A percentile compares a stretch with the other conserved stretches of the same genome.
Evolutionary conservation across 2,888 invertebrate species (phyloP).

Genomic region (Mylabris sibirica): DNA sequence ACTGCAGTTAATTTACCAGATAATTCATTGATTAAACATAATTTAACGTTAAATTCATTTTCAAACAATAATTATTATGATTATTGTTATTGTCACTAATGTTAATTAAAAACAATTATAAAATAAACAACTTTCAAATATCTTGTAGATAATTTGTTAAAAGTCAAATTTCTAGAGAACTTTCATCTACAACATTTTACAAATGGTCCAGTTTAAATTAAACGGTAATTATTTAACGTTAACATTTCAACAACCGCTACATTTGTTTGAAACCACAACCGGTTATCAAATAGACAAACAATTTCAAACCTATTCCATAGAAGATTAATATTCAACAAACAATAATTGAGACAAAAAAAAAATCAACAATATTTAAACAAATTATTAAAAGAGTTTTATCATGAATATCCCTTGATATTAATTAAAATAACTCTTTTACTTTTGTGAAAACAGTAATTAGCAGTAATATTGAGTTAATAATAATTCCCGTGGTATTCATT

Average conservation of each 20-base stretch:
- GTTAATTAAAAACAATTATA: neutral
- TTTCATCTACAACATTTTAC: constrained; percentile 8
- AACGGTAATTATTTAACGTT: constrained; percentile 24
- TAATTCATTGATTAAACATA: constrained; percentile 52
- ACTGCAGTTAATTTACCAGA: constrained; percentile 53
- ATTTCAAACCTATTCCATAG: neutral
- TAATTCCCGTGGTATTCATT: constrained; percentile 58
- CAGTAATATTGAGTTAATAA: constrained; percentile 53
- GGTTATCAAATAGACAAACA: neutral
- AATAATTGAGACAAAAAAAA: neutral
- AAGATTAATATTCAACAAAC: neutral
- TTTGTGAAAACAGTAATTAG: constrained; percentile 50
- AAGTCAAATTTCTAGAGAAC: constrained; percentile 21
- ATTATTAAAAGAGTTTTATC: neutral
- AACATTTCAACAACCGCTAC: constrained; percentile 15
- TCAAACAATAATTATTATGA: neutral
- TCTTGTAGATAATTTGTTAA: constrained; percentile 18
- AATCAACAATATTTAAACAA: neutral
- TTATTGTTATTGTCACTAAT: neutral
- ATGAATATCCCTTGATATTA: constrained; percentile 45
- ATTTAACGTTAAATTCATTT: constrained; percentile 44
- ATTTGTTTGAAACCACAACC: constrained; percentile 3
- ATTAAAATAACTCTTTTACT: constrained; percentile 52
- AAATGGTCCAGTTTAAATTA: constrained; percentile 22
- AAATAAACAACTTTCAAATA: neutral